These are phyloP conservation scores for Emydocephalus ijimae DNA, from an alignment of 2,113 vertebrate species.

Conservation along the genomic window DNA sequence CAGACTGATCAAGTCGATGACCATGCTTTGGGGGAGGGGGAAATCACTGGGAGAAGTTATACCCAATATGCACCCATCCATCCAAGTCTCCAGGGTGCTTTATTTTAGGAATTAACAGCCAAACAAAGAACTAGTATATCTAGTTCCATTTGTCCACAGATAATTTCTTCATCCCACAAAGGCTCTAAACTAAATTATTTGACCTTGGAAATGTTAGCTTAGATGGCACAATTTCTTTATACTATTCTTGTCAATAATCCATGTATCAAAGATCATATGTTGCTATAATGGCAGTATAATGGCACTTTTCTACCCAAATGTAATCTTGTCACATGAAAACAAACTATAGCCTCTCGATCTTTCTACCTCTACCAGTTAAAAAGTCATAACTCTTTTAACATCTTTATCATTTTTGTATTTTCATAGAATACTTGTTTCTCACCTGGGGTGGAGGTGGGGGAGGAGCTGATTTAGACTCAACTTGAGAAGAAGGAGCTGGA, in stretches of 20 bases:
- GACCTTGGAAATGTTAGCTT: not conserved
- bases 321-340: not conserved
- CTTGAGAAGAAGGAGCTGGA: not conserved
- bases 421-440: not conserved
- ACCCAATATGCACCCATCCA: not conserved
- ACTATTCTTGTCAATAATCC: not conserved
- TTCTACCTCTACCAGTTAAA: not conserved
- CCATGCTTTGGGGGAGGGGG: not conserved
- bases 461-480: conserved; percentile 34
- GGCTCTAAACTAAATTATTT: not conserved
- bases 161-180: not conserved
- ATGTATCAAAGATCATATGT: not conserved
- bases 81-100: not conserved
- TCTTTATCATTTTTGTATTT: not conserved
- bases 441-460: conserved; percentile 52
- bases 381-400: not conserved
- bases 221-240: not conserved
- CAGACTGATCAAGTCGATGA: not conserved
- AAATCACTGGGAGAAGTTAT: not conserved
- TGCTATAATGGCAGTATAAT: not conserved
- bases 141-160: not conserved
- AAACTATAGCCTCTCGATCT: not conserved
- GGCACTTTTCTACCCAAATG: not conserved
- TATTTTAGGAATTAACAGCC: not conserved
- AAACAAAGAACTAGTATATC: not conserved